Percentiles rank a stretch among this genome's conserved stretches.
Evolutionary conservation across 92 coral and sea anemone species (phyloP).

Genomic region (Plumapathes pennacea): DNA sequence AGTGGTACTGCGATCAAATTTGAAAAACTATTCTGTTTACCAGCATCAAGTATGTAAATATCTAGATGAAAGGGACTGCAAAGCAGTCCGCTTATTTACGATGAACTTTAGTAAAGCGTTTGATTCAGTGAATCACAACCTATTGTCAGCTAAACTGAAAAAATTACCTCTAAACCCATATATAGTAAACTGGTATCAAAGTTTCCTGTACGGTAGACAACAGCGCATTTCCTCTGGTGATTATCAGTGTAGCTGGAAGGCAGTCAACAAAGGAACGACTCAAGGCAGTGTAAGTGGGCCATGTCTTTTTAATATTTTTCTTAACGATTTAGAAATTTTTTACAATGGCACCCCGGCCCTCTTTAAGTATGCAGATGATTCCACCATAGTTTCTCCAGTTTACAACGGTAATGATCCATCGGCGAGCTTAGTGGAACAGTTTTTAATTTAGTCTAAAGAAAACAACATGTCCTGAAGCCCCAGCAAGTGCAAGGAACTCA

Average conservation of each 20-base stretch:
- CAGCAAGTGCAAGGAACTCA: too few species aligned
- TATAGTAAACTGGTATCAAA: conserved; percentile 38
- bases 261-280: conserved; percentile 51
- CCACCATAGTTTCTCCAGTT: conserved; percentile 43
- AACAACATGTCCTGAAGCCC: too few species aligned
- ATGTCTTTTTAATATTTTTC: conserved; percentile 36
- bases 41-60: conserved; percentile 6
- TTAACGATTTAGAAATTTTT: conserved; percentile 42
- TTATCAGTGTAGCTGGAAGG: conserved; percentile 15
- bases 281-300: conserved; percentile 61
- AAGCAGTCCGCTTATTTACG: conserved; percentile 28
- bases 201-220: conserved; percentile 16
- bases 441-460: too few species aligned
- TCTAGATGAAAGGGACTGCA: conserved; percentile 18
- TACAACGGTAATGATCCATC: conserved; percentile 22
- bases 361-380: conserved; percentile 58
- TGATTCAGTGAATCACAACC: conserved; percentile 34
- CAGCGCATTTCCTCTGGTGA: conserved; percentile 32
- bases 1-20: too few species aligned
- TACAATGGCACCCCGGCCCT: conserved; percentile 13
- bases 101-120: conserved; percentile 53
- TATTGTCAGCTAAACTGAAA: conserved; percentile 38
- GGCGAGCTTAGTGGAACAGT: conserved; percentile 30
- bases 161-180: conserved; percentile 30
- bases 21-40: too few species aligned